Evolutionary conservation across 2,888 invertebrate species (phyloP), one percentile per base, ranked within the genome.

Genomic region (Cerastoderma edule): DNA sequence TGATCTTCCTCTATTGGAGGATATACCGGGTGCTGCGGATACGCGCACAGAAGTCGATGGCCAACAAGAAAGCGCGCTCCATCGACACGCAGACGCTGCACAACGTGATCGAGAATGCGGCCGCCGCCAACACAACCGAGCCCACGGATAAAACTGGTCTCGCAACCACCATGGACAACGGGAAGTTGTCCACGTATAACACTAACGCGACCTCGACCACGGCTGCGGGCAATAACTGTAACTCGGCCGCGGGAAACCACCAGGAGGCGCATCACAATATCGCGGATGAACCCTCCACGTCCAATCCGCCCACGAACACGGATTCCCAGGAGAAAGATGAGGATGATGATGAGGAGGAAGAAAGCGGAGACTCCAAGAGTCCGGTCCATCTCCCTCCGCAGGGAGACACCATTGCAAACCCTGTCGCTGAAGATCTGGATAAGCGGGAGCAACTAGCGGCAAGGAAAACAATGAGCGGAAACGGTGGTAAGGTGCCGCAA

Each of bases 1-100:
- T 99, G 98, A 97, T 99, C 93, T 97, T 97, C 93, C 95, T 99
- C 75, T 99, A 99, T 94, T 98, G 97, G 94, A 96, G 95, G 94
- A 99, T 99, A 94, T 99, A 99, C 94, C 96, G 96, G 95, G 98
- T 98, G 88, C 88, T 94, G 33, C 88, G 92, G 24, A 85, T 90
- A 67, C 81, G 94, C 6, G 91, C 92, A 8, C 84, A 79, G 56
- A 87, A 87, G 56, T 81, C 84, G 1, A 78, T 78, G 64, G 80
- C 83, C n/a, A 84, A 84, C 48, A 88, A 88, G 69, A 85, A 85
- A 67, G 80, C 85, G 30, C 85, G 87, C 54, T 81, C 85, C 35
- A 85, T 89, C n/a, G 88, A 89, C 64, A 85, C 79, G 6, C 79
- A 86, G 57, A 84, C 88, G 22, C 66, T 89, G 50, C 83, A 86